These are phyloP conservation scores for Cylloceria caligata DNA, from an alignment of 2,888 invertebrate species.

Conservation along the genomic window DNA sequence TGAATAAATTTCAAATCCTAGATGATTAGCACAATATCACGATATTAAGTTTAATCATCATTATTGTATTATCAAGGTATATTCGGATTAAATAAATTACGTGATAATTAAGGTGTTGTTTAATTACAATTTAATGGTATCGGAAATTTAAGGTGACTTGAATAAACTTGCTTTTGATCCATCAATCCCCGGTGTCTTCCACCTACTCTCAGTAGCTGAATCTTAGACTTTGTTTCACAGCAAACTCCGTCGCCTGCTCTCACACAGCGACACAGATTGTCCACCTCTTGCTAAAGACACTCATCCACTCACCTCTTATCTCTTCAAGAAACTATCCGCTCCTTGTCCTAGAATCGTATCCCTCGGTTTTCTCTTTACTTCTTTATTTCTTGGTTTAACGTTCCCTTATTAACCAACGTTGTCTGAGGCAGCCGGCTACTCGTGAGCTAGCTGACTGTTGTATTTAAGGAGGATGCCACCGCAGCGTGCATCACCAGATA, in stretches of 20 bases:
- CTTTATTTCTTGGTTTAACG: slow-evolving; percentile 14
- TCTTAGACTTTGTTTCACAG: not conserved
- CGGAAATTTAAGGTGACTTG: not conserved
- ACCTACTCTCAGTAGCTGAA: too few relatives aligned
- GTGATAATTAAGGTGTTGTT: too few relatives aligned
- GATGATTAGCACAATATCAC: too few relatives aligned
- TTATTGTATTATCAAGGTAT: too few relatives aligned
- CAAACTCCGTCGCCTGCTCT: not conserved
- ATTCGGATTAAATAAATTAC: too few relatives aligned
- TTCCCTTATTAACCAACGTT: slow-evolving; percentile 37
- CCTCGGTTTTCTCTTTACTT: not conserved
- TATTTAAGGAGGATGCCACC: slow-evolving; percentile 15
- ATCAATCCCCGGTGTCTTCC: not conserved
- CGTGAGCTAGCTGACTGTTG: not conserved
- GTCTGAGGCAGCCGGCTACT: slow-evolving; percentile 4
- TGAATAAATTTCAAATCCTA: too few relatives aligned
- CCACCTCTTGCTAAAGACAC: not conserved
- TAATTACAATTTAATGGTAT: not conserved
- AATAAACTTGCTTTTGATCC: not conserved
- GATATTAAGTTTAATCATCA: too few relatives aligned
- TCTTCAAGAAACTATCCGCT: slow-evolving; percentile 8
- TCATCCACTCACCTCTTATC: slow-evolving; percentile 6
- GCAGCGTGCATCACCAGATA: slow-evolving; percentile 27
- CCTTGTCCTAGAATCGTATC: not conserved
- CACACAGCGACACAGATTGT: not conserved